Evolutionary conservation across 2,113 vertebrate species (phyloP).

Genomic region (Bubo scandiacus): DNA sequence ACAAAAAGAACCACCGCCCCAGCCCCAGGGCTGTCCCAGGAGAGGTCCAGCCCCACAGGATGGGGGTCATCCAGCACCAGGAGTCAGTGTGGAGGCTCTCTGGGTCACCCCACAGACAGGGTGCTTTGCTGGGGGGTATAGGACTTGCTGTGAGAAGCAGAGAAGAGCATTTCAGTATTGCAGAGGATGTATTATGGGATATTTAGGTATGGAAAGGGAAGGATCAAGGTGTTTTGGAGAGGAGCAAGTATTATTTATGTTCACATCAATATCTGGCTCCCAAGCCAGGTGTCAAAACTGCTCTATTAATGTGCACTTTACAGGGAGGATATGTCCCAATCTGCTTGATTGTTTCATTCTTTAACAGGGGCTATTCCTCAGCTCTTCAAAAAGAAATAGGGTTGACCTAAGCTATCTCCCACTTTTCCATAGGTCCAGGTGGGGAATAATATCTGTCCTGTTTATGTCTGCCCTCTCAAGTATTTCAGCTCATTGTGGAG

Average conservation of each 20-base stretch:
- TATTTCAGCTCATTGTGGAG: background rate
- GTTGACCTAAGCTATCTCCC: background rate
- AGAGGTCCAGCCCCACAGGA: background rate
- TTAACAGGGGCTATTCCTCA: background rate
- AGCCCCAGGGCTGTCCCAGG: background rate
- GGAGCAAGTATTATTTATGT: background rate
- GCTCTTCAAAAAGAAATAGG: background rate
- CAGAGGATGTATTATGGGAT: fast-evolving
- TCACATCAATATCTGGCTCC: background rate
- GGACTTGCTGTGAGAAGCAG: background rate
- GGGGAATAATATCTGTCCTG: background rate
- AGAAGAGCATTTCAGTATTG: background rate
- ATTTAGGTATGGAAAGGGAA: background rate
- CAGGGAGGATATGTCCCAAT: background rate
- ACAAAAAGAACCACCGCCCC: background rate
- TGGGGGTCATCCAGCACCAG: background rate
- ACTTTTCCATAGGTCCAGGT: background rate
- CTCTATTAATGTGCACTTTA: fast-evolving
- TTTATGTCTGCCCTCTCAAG: background rate
- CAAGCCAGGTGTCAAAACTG: background rate
- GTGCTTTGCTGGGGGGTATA: fast-evolving
- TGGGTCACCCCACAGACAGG: background rate
- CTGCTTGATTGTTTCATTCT: background rate
- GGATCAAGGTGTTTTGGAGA: background rate
- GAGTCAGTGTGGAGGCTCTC: background rate